Percentiles rank a stretch among this genome's conserved stretches.
These are phyloP conservation scores for Psettodes erumei DNA, from an alignment of 2,113 vertebrate species.

Conservation along the genomic window DNA sequence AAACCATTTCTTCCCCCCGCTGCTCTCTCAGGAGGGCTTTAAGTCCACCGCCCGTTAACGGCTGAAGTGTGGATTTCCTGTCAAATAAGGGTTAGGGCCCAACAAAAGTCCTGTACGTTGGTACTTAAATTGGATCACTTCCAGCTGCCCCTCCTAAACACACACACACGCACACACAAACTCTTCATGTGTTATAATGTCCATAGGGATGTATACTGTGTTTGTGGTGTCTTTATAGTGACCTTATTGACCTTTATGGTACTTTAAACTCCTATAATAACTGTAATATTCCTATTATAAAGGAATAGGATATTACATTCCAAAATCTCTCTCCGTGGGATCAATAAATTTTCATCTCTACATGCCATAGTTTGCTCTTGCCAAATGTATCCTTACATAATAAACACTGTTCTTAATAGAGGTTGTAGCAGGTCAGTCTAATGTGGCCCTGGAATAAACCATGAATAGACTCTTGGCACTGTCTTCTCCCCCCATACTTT, in stretches of 20 bases:
- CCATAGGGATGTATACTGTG: slow-evolving; percentile 50
- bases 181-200: slow-evolving; percentile 46
- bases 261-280: slow-evolving; percentile 55
- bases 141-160: slow-evolving; percentile 73
- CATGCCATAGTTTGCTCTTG: slow-evolving; percentile 8
- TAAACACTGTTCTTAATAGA: slow-evolving; percentile 31
- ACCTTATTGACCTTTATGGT: slow-evolving; percentile 51
- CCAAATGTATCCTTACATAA: not conserved
- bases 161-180: slow-evolving; percentile 37
- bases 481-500: slow-evolving; percentile 28
- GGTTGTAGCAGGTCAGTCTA: slow-evolving; percentile 27
- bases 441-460: slow-evolving; percentile 23
- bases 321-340: too few species aligned
- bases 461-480: slow-evolving; percentile 38
- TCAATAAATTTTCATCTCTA: too few species aligned
- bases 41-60: slow-evolving; percentile 78
- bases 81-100: slow-evolving; percentile 79
- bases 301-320: slow-evolving; percentile 16
- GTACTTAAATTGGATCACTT: slow-evolving; percentile 80
- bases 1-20: slow-evolving; percentile 63
- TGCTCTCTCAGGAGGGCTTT: slow-evolving; percentile 77
- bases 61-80: slow-evolving; percentile 84
- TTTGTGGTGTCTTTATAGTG: slow-evolving; percentile 58
- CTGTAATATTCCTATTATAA: slow-evolving; percentile 38
- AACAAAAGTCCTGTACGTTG: slow-evolving; percentile 73